These are phyloP conservation scores for Clusia tigrina DNA, from an alignment of 2,888 invertebrate species.

Conservation along the genomic window DNA sequence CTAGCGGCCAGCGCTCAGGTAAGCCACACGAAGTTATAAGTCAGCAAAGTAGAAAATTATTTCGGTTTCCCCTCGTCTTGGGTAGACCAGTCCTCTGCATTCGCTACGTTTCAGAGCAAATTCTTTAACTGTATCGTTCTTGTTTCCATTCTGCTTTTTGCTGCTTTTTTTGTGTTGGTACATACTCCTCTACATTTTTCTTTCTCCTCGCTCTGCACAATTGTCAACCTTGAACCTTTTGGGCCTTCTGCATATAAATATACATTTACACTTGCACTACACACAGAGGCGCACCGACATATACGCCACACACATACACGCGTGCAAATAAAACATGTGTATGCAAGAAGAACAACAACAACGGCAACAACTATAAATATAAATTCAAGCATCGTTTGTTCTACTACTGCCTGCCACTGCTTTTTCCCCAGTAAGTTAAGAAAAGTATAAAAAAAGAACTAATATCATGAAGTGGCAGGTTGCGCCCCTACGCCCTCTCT, in stretches of 20 bases:
- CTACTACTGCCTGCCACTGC: too few relatives aligned
- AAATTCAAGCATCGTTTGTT: constrained; percentile 14
- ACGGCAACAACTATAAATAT: constrained; percentile 7
- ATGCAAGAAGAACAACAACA: constrained; percentile 10
- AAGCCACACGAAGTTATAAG: too few relatives aligned
- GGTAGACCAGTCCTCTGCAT: too few relatives aligned
- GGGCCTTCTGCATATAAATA: constrained; percentile 20
- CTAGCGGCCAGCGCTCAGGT: too few relatives aligned
- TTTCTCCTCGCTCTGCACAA: constrained; percentile 1
- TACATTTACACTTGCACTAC: constrained; percentile 1
- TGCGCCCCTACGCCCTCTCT: too few relatives aligned
- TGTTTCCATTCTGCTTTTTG: constrained; percentile 27
- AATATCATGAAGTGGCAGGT: too few relatives aligned
- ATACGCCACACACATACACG: constrained; percentile 1
- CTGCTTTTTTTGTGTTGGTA: constrained; percentile 18
- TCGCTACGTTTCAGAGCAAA: constrained; percentile 6
- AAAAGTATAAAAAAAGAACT: too few relatives aligned
- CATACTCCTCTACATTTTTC: constrained; percentile 27
- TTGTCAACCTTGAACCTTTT: constrained; percentile 53
- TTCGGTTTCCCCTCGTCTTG: not conserved
- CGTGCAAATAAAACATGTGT: not conserved
- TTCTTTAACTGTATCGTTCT: not conserved
- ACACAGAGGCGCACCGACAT: constrained; percentile 2
- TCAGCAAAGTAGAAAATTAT: not conserved
- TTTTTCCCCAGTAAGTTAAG: too few relatives aligned